Evolutionary conservation across 2,113 vertebrate genomes (phyloP), one percentile per base, ranked within the genome.

Genomic region (Mystacornis crossleyi): DNA sequence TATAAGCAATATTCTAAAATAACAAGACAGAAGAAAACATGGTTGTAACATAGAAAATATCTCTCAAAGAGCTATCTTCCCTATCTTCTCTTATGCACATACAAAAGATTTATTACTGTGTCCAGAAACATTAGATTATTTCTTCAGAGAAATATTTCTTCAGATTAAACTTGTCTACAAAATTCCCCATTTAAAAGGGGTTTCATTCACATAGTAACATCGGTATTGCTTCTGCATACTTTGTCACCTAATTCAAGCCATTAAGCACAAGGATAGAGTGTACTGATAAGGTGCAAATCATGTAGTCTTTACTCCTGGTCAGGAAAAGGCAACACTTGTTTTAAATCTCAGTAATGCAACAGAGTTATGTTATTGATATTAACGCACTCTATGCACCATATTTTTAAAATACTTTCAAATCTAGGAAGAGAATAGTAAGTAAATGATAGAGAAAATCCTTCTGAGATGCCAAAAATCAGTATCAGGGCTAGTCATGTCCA

Each of bases 401-500:
- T 69, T 77, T 80, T 53, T 21, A 66, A 38, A 33, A 45, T 34
- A 3, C 8, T 80, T 3, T 38, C 18, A 82, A 65, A 77, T 29
- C 20, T 28, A 25, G 14, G 13, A 69, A 48, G 3, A 42, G 2
- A 81, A 24, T 14, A 57, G 5, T 50, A 58, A 65, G 17, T 25
- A 82, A 81, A 60, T 51, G 86, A 58, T 8, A 77, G 6, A 64
- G 19, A 57, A 84, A 88, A 75, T 11, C 24, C 4, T 69, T 62
- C 26, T 83, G 26, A 62, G 12, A 12, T n/a, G 29, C 8, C 33
- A 33, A 58, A 79, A 85, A 61, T 33, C 8, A 51, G 3, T n/a
- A n/a, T 1, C 5, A 36, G 8, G 3, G 2, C 10, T 54, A 8
- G 1, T 78, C 16, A 18, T 17, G n/a, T 14, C 24, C 10, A 47